A percentile compares a stretch with the other conserved stretches of the same genome.
These are phyloP conservation scores for Lycopodina hypogea DNA, from an alignment of 37 sponge, comb jelly and placozoan genomes.

Conservation along the genomic window DNA sequence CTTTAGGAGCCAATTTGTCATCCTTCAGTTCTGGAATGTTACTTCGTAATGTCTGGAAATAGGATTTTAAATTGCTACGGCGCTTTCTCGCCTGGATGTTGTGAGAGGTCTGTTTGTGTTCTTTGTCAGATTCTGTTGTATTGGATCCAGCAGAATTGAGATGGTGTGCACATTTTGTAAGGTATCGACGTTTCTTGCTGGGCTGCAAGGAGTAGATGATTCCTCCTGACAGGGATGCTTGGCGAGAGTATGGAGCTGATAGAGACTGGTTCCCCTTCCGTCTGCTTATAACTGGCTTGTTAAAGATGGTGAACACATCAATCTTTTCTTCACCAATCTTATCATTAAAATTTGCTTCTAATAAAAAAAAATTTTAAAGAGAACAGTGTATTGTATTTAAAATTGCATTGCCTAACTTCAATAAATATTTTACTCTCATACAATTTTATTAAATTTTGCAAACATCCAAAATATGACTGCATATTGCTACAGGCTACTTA, in stretches of 20 bases:
- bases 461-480: too few species aligned
- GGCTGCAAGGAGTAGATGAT: not conserved
- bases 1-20: conserved; percentile 78
- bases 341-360: not conserved
- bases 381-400: too few species aligned
- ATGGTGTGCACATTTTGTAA: conserved; percentile 38
- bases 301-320: conserved; percentile 83
- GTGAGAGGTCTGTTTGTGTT: conserved; percentile 67
- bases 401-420: too few species aligned
- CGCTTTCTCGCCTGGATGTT: conserved; percentile 78
- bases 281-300: conserved; percentile 10
- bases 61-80: conserved; percentile 72
- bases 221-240: conserved; percentile 33
- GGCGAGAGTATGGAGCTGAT: conserved; percentile 66
- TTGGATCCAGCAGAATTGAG: conserved; percentile 36
- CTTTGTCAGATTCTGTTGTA: conserved; percentile 55
- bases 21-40: conserved; percentile 78
- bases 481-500: too few species aligned
- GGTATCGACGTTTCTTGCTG: conserved; percentile 36
- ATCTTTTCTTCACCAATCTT: conserved; percentile 78
- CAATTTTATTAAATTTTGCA: too few species aligned
- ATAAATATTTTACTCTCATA: too few species aligned
- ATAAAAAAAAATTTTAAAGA: too few species aligned
- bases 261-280: conserved; percentile 23
- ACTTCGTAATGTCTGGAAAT: conserved; percentile 56